These are phyloP conservation scores for Andrena camellia DNA, from an alignment of 2,888 invertebrate genomes.

Conservation along the genomic window DNA sequence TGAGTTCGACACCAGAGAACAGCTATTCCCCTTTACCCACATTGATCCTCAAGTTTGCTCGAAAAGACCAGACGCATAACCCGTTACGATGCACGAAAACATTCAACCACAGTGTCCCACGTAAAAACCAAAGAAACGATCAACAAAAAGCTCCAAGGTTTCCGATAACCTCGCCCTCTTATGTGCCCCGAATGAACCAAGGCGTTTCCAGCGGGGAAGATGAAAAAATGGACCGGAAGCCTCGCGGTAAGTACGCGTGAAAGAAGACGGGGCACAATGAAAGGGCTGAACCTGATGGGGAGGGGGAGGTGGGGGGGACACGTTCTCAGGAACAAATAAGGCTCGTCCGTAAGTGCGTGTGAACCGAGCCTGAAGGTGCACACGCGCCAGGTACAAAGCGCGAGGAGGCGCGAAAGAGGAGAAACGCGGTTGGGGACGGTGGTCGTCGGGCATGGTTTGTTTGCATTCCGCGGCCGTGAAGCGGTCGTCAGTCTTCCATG, in stretches of 20 bases:
- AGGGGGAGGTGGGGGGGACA: slow-evolving; percentile 35
- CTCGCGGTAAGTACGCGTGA: neutral
- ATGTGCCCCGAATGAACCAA: neutral
- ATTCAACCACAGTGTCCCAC: too few species aligned
- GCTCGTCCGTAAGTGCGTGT: slow-evolving; percentile 54
- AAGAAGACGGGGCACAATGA: neutral
- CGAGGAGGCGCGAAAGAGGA: slow-evolving; percentile 55
- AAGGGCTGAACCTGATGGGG: slow-evolving; percentile 45
- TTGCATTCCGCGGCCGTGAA: slow-evolving; percentile 74
- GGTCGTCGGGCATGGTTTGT: slow-evolving; percentile 67
- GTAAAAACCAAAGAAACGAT: too few species aligned
- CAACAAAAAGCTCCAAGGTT: too few species aligned
- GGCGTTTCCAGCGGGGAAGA: neutral
- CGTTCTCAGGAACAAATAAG: slow-evolving; percentile 43
- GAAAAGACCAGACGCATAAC: too few species aligned
- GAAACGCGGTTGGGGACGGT: slow-evolving; percentile 28
- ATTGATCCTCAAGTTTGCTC: too few species aligned
- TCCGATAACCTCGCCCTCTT: neutral
- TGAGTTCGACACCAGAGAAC: too few species aligned
- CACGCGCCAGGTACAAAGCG: slow-evolving; percentile 48
- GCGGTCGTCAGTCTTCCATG: slow-evolving; percentile 68
- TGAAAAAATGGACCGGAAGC: slow-evolving; percentile 22
- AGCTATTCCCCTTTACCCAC: too few species aligned
- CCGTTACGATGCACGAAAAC: too few species aligned
- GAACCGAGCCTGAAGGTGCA: slow-evolving; percentile 59